These are phyloP conservation scores for Alcedo quadribrachys DNA, from an alignment of 2,797 vertebrate species.

Conservation along the genomic window DNA sequence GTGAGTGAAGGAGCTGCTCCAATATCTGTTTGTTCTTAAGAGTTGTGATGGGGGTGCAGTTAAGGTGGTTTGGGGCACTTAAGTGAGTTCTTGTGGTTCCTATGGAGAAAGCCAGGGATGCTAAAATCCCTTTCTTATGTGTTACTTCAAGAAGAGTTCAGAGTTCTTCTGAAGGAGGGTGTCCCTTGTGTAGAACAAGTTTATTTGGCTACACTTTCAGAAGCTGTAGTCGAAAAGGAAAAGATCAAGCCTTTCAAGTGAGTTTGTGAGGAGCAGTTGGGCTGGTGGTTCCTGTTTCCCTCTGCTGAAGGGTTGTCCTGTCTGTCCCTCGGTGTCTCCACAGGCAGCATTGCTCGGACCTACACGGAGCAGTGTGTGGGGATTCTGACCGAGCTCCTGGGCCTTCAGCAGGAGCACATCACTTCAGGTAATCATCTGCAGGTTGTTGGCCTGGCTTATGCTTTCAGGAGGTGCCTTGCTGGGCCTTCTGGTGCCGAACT, in stretches of 20 bases:
- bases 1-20: neutral
- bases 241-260: neutral
- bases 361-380: conserved; percentile 90
- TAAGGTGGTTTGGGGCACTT: neutral
- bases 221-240: neutral
- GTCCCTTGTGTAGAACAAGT: neutral
- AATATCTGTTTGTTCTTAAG: neutral
- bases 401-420: conserved; percentile 92
- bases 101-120: neutral
- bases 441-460: neutral
- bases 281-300: neutral
- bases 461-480: neutral
- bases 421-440: conserved; percentile 85
- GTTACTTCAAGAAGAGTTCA: neutral
- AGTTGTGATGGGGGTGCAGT: neutral
- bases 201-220: neutral
- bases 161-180: neutral
- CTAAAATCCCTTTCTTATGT: neutral
- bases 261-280: neutral
- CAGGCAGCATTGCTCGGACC: conserved; percentile 90
- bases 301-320: neutral
- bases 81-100: neutral
- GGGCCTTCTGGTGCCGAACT: neutral
- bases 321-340: neutral
- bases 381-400: conserved; percentile 90